These are phyloP conservation scores for Sepiola atlantica DNA, from an alignment of 2,888 invertebrate species.

Conservation along the genomic window DNA sequence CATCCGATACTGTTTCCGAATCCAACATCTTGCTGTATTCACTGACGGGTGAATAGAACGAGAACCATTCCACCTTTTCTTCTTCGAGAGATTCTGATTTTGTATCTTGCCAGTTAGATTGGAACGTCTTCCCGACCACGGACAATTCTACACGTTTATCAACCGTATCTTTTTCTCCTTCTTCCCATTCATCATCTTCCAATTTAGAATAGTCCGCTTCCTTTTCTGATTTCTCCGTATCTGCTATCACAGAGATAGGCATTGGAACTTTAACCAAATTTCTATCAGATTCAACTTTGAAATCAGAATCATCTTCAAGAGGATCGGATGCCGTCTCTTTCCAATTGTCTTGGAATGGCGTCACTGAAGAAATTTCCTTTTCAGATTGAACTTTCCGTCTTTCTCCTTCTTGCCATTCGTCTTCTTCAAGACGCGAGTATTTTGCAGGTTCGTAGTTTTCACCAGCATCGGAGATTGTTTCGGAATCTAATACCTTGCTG, in stretches of 20 bases:
- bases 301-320: slow-evolving; percentile 10
- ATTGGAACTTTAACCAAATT: background rate
- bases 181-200: slow-evolving; percentile 37
- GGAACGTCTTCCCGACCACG: background rate
- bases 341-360: background rate
- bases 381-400: background rate
- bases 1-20: background rate
- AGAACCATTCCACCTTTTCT: background rate
- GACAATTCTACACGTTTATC: background rate
- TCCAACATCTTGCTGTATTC: background rate
- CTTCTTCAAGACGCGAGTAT: background rate
- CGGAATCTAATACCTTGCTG: background rate
- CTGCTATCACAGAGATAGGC: background rate
- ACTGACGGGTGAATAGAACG: background rate
- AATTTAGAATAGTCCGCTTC: background rate
- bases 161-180: background rate
- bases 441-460: background rate
- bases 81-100: slow-evolving; percentile 14
- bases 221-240: background rate
- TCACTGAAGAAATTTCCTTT: background rate
- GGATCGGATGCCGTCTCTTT: background rate
- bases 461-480: background rate
- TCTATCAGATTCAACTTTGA: background rate
- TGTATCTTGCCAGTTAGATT: slow-evolving; percentile 12
- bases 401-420: background rate